These are phyloP conservation scores for Dicyrtomina minuta DNA, from an alignment of 2,888 invertebrate genomes.

Conservation along the genomic window DNA sequence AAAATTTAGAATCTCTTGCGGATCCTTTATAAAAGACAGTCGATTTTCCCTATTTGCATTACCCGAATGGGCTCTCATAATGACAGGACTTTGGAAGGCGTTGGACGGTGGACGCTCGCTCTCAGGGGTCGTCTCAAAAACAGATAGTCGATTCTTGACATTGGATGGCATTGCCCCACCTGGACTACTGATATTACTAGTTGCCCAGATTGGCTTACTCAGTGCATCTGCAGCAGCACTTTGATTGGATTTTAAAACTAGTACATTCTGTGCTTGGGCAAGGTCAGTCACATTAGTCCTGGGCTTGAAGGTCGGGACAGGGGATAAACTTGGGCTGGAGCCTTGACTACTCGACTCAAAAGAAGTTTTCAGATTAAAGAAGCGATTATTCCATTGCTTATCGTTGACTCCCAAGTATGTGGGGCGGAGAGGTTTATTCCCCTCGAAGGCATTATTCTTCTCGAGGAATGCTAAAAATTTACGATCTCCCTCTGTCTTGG, in stretches of 20 bases:
- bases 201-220: conserved; percentile 37
- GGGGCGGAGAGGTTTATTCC: conserved; percentile 49
- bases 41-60: too few relatives aligned
- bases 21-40: conserved; percentile 4
- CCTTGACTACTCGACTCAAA: conserved; percentile 64
- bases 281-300: conserved; percentile 19
- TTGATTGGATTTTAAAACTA: conserved; percentile 4
- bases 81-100: too few relatives aligned
- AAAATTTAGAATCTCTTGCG: conserved; percentile 12
- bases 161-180: conserved; percentile 42
- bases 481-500: conserved; percentile 80
- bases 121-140: conserved; percentile 42
- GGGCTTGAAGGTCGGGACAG: conserved; percentile 35
- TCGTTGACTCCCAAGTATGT: conserved; percentile 56
- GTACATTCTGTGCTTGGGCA: conserved; percentile 26
- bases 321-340: conserved; percentile 50
- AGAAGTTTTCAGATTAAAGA: conserved; percentile 77
- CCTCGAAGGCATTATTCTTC: conserved; percentile 63
- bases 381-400: conserved; percentile 78
- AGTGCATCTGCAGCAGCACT: too few relatives aligned
- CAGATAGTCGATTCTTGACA: conserved; percentile 49
- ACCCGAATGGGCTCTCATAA: too few relatives aligned
- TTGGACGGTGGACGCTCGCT: not conserved
- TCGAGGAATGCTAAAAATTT: conserved; percentile 82
- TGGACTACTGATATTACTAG: not conserved